Conservation (phyloP, 2,888 invertebrate genomes). For the Hemicrepidius hirtus region DNA sequence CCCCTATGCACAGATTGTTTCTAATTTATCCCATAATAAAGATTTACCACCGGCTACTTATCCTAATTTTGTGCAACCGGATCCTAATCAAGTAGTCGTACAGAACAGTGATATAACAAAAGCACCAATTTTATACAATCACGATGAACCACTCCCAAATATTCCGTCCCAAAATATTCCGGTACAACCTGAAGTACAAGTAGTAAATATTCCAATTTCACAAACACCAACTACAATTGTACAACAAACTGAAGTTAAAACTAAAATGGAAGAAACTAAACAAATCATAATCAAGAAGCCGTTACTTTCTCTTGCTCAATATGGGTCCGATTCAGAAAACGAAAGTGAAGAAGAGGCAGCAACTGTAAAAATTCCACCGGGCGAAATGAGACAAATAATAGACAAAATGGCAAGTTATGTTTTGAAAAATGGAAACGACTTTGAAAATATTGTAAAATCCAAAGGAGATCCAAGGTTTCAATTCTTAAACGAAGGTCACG, state of each 20-base stretch:
- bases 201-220: not conserved
- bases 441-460: slow-evolving; percentile 89
- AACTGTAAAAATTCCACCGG: slow-evolving; percentile 79
- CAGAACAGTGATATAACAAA: slow-evolving; percentile 58
- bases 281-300: slow-evolving; percentile 29
- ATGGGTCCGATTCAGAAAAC: slow-evolving; percentile 67
- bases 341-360: slow-evolving; percentile 54
- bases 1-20: slow-evolving; percentile 70
- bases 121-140: slow-evolving; percentile 71
- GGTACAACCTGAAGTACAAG: not conserved
- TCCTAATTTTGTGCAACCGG: not conserved
- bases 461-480: slow-evolving; percentile 91
- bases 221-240: not conserved
- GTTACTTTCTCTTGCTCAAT: slow-evolving; percentile 63
- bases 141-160: slow-evolving; percentile 23
- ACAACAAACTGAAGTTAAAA: not conserved
- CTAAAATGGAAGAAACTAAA: not conserved
- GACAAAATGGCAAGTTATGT: slow-evolving; percentile 98
- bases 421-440: slow-evolving; percentile 94
- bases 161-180: not conserved
- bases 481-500: slow-evolving; percentile 86
- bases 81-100: slow-evolving; percentile 34
- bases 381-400: slow-evolving; percentile 89
- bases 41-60: slow-evolving; percentile 49
- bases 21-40: slow-evolving; percentile 65